These are phyloP conservation scores for Dendroctonus valens DNA, from an alignment of 1,140 invertebrate species.

Conservation along the genomic window DNA sequence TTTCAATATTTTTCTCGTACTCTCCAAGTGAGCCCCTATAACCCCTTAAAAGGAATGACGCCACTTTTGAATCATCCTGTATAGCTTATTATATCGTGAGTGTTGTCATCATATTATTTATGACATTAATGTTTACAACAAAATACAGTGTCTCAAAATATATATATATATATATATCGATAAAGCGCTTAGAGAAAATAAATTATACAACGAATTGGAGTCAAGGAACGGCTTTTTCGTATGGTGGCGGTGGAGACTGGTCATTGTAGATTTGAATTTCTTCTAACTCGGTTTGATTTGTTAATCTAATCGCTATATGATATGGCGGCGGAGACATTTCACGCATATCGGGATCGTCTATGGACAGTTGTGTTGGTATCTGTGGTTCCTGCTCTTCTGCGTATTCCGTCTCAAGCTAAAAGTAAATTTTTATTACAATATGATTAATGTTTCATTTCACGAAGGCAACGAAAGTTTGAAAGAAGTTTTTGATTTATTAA, in stretches of 20 bases:
- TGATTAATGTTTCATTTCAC: background rate
- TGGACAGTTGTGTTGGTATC: constrained; percentile 13
- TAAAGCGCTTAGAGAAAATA: constrained; percentile 1
- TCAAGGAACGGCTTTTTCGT: constrained; percentile 63
- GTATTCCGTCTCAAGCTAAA: background rate
- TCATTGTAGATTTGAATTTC: constrained; percentile 50
- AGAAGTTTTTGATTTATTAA: too few species aligned
- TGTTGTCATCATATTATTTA: background rate
- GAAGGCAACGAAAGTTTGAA: too few species aligned
- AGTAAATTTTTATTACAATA: background rate
- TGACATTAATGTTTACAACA: background rate
- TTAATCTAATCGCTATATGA: constrained; percentile 66
- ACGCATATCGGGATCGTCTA: constrained; percentile 11
- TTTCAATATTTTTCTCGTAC: too few species aligned
- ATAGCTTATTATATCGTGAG: background rate
- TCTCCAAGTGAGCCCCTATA: too few species aligned
- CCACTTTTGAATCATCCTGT: too few species aligned
- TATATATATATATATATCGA: background rate
- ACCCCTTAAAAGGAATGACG: too few species aligned
- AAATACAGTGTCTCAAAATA: too few species aligned
- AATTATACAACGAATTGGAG: background rate
- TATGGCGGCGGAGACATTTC: constrained; percentile 59
- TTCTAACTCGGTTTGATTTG: constrained; percentile 49
- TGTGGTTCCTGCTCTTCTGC: background rate
- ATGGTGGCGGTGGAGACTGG: constrained; percentile 62